Percentiles rank a stretch among this genome's conserved stretches.
These are phyloP conservation scores for Artibeus jamaicensis DNA, from an alignment of 2,797 vertebrate species.

Conservation along the genomic window DNA sequence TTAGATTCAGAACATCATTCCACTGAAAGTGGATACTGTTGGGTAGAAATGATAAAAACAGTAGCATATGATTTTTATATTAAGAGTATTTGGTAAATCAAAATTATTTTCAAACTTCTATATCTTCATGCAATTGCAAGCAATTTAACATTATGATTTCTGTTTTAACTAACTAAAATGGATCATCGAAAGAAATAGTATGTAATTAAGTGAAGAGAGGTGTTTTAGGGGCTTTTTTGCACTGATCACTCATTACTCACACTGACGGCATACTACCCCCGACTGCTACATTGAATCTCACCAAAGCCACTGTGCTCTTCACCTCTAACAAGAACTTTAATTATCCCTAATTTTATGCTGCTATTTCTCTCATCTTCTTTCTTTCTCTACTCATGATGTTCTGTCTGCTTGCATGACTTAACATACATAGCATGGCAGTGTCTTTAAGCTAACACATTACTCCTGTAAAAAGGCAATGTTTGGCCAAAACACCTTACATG, in stretches of 20 bases:
- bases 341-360: background rate
- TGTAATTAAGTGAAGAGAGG: background rate
- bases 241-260: background rate
- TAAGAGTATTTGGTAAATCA: background rate
- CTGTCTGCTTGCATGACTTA: conserved; percentile 48
- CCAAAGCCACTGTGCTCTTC: background rate
- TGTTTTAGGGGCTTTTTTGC: background rate
- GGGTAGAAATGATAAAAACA: background rate
- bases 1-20: background rate
- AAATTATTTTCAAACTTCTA: conserved; percentile 16
- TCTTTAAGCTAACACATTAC: conserved; percentile 57
- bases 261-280: background rate
- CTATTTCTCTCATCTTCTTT: background rate
- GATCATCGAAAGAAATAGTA: background rate
- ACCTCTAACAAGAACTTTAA: conserved; percentile 1
- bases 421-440: conserved; percentile 24
- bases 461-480: conserved; percentile 66
- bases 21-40: background rate
- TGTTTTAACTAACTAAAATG: conserved; percentile 51
- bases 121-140: background rate
- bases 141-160: background rate
- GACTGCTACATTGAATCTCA: background rate
- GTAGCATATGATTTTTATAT: background rate
- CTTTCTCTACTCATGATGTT: conserved; percentile 41
- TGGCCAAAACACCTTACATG: conserved; percentile 68